Base-by-base conservation (phyloP, 23 tunicate genomes). In the Corella eumyota region DNA sequence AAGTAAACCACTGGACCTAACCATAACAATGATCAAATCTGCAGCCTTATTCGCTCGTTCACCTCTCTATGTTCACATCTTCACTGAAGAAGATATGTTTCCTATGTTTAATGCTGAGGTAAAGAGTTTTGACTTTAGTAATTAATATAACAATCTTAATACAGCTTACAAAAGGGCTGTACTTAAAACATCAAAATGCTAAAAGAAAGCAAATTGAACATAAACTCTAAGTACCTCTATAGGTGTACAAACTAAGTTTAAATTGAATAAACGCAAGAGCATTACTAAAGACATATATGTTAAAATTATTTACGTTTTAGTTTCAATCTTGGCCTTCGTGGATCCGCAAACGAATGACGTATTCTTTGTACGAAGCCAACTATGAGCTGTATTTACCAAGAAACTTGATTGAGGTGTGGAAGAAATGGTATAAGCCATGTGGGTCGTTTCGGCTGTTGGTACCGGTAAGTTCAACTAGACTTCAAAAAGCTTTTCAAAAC, bases 351-450 rank as follows among this genome's bases (percentile, higher is more conserved):
- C 71, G 78, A 23, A 66, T 73, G 29, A 68, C 77, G 36, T 77
- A 71, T 57, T 40, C 80, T 13, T 17, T 93, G n/a, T 66, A 76
- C 46, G 23, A 36, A 17, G 61, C 64, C 2, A 62, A 93, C 57
- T 93, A 93, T 69, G 68, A 95, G 19, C 37, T 63, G 40, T 62
- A 68, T 31, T 59, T 93, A 9, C 83, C 95, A 5, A 34, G 33
- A 45, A 54, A 54, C 3, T 9, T 93, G 69, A 54, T 67, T 6
- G 50, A 61, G 25, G 83, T 78, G 29, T 93, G 94, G 99, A 85
- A 93, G 67, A 72, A 68, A 36, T 93, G 99, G 99, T 93, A 93
- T 74, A 93, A 93, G 37, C 99, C 99, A 6, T 93, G 99, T 56
- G 99, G 99, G 32, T 77, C 90, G 34, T 93, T 76, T 46, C 77